Evolutionary conservation across 2,113 vertebrate species (phyloP), one percentile per base, ranked within the genome.

Genomic region (Vidua chalybeata): DNA sequence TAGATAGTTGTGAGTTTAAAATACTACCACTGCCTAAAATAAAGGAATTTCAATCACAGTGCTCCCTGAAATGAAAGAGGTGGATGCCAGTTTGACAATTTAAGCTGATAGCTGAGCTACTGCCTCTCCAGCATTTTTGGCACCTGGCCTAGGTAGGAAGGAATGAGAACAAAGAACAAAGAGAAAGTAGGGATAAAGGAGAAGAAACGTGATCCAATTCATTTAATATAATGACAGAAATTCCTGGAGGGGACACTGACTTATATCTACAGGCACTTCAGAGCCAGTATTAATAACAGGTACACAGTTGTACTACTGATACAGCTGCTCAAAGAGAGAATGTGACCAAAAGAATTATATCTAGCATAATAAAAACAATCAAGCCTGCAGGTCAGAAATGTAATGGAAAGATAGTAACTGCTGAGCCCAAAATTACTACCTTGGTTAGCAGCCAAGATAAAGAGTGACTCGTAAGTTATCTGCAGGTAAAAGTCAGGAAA

Each of bases 1-100:
- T 85, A 93, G 81, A 94, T 85, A 94, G 81, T 89, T 95, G 62
- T 89, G 84, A 79, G 71, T 96, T 93, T 95, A 91, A 96, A 97
- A 96, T 96, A 95, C 81, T 93, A 85, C 21, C 71, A 52, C 31
- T 20, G 58, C 84, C 91, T 87, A 87, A 96, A 96, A 94, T 94
- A 96, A 93, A 94, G 81, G 71, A 78, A 85, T 94, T 93, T 95
- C 67, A 94, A 67, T 69, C 41, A 27, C 45, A 80, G 55, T 59
- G 54, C 58, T 94, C 89, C 67, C 58, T 91, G 90, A 87, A 91
- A 93, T 69, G 74, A 93, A 74, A 84, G 89, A 87, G 64, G 89
- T 94, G 67, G 90, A 94, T 93, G 85, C 51, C 88, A 77, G 79
- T 88, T 92, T 88, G 86, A 81, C 69, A 91, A 66, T 95, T 80